Evolutionary conservation across 2,888 invertebrate genomes (phyloP).

Genomic region (Tethea ocularis): DNA sequence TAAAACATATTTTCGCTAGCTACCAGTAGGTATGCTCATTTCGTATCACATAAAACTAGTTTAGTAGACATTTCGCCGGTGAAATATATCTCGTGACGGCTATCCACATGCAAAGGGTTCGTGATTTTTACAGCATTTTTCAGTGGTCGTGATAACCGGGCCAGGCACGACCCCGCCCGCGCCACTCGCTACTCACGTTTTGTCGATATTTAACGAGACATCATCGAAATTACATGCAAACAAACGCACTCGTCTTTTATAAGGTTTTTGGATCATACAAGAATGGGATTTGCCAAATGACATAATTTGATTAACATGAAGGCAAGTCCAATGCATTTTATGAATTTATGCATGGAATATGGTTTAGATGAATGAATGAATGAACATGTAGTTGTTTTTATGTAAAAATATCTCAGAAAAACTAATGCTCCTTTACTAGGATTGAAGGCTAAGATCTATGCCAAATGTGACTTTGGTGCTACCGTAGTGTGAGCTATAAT

Average conservation of each 20-base stretch:
- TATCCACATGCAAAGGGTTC: constrained; percentile 50
- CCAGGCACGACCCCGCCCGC: constrained; percentile 54
- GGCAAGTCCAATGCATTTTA: no score
- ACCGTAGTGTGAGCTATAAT: neutral
- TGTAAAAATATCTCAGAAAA: no score
- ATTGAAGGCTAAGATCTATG: neutral
- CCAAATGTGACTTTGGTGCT: neutral
- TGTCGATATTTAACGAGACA: constrained; percentile 55
- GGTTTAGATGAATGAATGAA: no score
- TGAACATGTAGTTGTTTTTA: no score
- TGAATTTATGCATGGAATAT: no score
- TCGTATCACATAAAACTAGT: constrained; percentile 26
- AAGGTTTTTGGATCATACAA: neutral
- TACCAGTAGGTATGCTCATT: constrained; percentile 7
- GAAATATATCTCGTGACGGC: constrained; percentile 37
- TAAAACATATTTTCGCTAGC: constrained; percentile 14
- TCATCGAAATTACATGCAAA: constrained; percentile 42
- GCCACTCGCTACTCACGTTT: constrained; percentile 59
- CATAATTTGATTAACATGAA: no score
- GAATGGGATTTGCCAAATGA: neutral
- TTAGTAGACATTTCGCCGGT: constrained; percentile 38
- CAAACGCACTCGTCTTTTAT: constrained; percentile 11
- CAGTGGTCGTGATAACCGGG: constrained; percentile 56
- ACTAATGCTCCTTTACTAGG: neutral
- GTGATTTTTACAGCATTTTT: constrained; percentile 67